Evolutionary conservation across 2,113 vertebrate species (phyloP), one percentile per base, ranked within the genome.

Genomic region (Fregetta grallaria): DNA sequence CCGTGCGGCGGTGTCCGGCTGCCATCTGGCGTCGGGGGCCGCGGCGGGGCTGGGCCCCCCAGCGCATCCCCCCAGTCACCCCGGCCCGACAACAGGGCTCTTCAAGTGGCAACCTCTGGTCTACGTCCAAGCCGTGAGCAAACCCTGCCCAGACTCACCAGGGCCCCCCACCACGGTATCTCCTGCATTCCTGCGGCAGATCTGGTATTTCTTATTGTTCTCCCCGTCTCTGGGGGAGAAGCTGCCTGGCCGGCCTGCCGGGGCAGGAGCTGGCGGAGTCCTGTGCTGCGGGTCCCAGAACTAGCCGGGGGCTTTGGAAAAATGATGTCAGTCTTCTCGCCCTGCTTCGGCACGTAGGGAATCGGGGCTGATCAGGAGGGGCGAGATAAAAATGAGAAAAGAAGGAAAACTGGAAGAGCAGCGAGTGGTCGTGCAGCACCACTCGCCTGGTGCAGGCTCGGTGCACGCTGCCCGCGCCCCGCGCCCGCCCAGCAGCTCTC

Each of bases 131-230:
- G 74, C 77, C 32, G 44, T 79, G 88, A 93, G 85, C 85, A 44
- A 95, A 75, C 11, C 66, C 81, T 86, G 62, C 85, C 78, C 77
- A 32, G 85, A 16, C 81, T 50, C 65, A 30, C 80, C 82, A 47
- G 78, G 92, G 74, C 88, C 94, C 74, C 94, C 95, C 52, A 81
- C 93, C 92, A 36, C 77, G 44, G n/a, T 90, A 92, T 96, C 94
- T 94, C 92, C 88, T 47, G 52, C 96, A 92, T 97, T 97, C 96
- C 95, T 96, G 96, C 65, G 95, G 96, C 77, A 11, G 70, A 78
- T 34, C 82, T 97, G 96, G 88, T 92, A 95, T 97, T 95, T 94
- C 81, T 55, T 78, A 97, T 97, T 96, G 96, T 97, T 94, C 88
- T 92, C 56, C 44, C 13, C 13, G 66, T 85, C 96, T 81, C 94